Conservation (phyloP, 2,113 vertebrate species). For the Lamprologus sp. region DNA sequence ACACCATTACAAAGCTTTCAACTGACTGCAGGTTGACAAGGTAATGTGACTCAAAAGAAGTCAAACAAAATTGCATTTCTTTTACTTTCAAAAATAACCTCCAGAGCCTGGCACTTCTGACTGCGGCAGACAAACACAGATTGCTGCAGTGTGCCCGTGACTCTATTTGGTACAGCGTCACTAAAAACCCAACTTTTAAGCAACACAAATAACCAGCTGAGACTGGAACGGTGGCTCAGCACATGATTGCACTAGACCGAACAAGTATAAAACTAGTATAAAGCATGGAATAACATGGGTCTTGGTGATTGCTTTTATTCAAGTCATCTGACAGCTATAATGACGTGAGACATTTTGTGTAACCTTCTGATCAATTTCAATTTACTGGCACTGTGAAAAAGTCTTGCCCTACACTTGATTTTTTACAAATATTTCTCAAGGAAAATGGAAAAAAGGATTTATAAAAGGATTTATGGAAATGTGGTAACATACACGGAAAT, state of each 20-base stretch:
- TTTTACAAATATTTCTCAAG: not conserved
- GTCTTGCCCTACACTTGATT: not conserved
- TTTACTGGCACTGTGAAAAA: not conserved
- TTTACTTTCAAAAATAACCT: constrained; percentile 12
- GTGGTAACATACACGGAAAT: not conserved
- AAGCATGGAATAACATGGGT: not conserved
- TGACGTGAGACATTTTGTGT: not conserved
- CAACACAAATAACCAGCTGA: not conserved
- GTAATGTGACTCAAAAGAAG: not conserved
- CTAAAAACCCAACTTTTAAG: not conserved
- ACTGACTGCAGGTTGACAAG: not conserved
- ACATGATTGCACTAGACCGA: not conserved
- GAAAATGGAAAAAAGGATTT: not conserved
- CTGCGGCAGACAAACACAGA: not conserved
- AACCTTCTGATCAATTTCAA: not conserved
- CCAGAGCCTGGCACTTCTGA: not conserved
- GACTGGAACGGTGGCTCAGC: not conserved
- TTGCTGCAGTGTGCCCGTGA: not conserved
- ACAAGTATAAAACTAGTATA: not conserved
- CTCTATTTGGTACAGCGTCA: not conserved
- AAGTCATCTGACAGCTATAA: not conserved
- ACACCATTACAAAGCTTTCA: not conserved
- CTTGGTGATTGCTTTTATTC: not conserved
- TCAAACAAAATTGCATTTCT: not conserved
- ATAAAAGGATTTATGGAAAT: not conserved